Percentiles rank a stretch among this genome's conserved stretches.
Conservation (phyloP, 1,140 invertebrate genomes). For the Scaptodrosophila lebanonensis region DNA sequence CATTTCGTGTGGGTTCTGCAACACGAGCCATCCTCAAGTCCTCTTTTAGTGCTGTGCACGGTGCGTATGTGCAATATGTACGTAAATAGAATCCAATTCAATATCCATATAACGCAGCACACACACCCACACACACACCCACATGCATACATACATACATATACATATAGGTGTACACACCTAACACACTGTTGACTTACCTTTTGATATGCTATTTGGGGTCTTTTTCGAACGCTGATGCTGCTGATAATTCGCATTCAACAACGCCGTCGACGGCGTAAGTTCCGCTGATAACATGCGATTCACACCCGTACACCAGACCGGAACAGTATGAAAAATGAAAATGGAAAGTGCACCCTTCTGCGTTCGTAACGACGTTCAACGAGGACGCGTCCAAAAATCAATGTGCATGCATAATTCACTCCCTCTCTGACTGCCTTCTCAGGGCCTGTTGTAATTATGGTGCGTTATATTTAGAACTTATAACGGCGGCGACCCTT, state of each 20-base stretch:
- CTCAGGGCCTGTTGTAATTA: slow-evolving; percentile 13
- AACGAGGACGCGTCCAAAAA: slow-evolving; percentile 47
- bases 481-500: slow-evolving; percentile 41
- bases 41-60: too few species aligned
- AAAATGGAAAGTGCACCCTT: slow-evolving; percentile 32
- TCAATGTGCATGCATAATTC: slow-evolving; percentile 72
- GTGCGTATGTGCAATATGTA: slow-evolving; percentile 35
- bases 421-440: too few species aligned
- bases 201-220: slow-evolving; percentile 64
- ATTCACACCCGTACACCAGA: slow-evolving; percentile 6
- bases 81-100: too few species aligned
- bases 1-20: too few species aligned
- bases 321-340: slow-evolving; percentile 45
- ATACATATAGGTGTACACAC: background rate
- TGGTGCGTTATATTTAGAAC: slow-evolving; percentile 51
- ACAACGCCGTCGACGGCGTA: slow-evolving; percentile 60
- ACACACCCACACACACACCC: too few species aligned
- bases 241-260: slow-evolving; percentile 69
- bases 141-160: background rate
- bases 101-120: too few species aligned
- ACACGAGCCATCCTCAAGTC: too few species aligned
- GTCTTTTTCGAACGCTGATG: too few species aligned
- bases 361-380: slow-evolving; percentile 4
- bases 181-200: slow-evolving; percentile 26
- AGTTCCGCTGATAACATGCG: slow-evolving; percentile 69